A percentile compares a stretch with the other conserved stretches of the same genome.
These are phyloP conservation scores for Acrobasis repandana DNA, from an alignment of 2,888 invertebrate species.

Conservation along the genomic window DNA sequence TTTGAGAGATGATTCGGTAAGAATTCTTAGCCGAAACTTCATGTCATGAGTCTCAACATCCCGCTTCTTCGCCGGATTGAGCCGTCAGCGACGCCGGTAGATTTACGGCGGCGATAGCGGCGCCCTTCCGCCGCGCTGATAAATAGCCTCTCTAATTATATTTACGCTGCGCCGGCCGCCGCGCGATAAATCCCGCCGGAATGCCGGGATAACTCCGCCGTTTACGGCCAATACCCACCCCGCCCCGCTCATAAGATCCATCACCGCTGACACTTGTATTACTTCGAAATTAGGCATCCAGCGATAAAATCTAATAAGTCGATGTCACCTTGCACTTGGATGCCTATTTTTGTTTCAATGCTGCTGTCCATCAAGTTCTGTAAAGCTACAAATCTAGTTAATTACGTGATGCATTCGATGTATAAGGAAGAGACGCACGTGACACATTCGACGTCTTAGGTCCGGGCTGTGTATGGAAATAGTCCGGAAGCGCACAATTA, in stretches of 20 bases:
- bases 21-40: neutral
- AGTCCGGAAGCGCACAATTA: constrained; percentile 70
- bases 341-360: constrained; percentile 34
- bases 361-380: constrained; percentile 30
- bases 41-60: constrained; percentile 45
- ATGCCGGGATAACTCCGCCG: constrained; percentile 69
- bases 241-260: constrained; percentile 52
- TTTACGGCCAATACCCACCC: constrained; percentile 55
- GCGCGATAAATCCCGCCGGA: constrained; percentile 71
- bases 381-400: constrained; percentile 23
- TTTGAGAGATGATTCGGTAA: no score
- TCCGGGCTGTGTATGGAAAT: constrained; percentile 61
- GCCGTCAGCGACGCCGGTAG: constrained; percentile 67
- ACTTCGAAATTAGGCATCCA: constrained; percentile 56
- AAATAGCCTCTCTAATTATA: constrained; percentile 81
- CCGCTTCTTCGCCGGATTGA: constrained; percentile 71
- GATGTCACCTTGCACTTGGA: constrained; percentile 41
- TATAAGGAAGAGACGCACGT: constrained; percentile 51
- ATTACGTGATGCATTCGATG: constrained; percentile 24
- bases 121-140: constrained; percentile 78
- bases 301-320: constrained; percentile 56
- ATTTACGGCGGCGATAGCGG: constrained; percentile 75
- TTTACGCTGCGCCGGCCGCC: constrained; percentile 77
- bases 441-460: constrained; percentile 55
- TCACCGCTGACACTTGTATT: constrained; percentile 60